phyloP scores from a whole-genome alignment of 1,140 invertebrate genomes.

The Druon quercuslanigerum region DNA sequence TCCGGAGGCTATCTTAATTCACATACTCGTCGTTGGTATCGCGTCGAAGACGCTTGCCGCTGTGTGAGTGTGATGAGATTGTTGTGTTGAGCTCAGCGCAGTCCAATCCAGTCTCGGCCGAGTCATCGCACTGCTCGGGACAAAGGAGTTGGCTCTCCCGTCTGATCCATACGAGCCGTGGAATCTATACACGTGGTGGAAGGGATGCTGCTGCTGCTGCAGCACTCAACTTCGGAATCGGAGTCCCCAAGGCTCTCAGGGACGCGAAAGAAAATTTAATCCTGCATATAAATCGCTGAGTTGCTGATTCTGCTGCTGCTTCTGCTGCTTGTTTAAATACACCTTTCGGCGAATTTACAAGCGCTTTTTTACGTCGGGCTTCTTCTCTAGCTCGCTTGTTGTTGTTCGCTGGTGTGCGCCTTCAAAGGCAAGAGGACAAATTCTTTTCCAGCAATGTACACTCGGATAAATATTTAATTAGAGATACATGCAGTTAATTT shows the following conservation, averaged over 20 bases:
- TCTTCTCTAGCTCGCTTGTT: background rate
- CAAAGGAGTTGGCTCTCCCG: constrained; percentile 25
- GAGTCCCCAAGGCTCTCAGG: constrained; percentile 19
- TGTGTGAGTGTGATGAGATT: background rate
- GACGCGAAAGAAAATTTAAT: constrained; percentile 21
- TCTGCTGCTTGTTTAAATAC: constrained; percentile 1
- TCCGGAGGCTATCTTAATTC: constrained; percentile 48
- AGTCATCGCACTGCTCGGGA: constrained; percentile 41
- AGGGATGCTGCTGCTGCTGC: constrained; percentile 18
- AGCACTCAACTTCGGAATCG: constrained; percentile 22
- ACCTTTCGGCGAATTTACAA: constrained; percentile 24
- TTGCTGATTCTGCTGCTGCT: background rate
- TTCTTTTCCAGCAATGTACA: background rate
- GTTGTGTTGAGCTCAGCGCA: background rate
- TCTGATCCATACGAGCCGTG: constrained; percentile 9
- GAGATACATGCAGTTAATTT: background rate
- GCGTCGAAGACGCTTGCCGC: background rate
- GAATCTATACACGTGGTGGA: constrained; percentile 21
- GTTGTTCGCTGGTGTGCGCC: background rate
- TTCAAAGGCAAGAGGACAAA: background rate
- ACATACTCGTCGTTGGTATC: background rate
- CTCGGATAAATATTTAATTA: background rate
- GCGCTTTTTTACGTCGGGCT: background rate
- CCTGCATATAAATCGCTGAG: constrained; percentile 19
- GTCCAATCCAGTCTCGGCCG: background rate